These are phyloP conservation scores for Chaetura pelagica DNA, from an alignment of 2,113 vertebrate genomes.

Conservation along the genomic window DNA sequence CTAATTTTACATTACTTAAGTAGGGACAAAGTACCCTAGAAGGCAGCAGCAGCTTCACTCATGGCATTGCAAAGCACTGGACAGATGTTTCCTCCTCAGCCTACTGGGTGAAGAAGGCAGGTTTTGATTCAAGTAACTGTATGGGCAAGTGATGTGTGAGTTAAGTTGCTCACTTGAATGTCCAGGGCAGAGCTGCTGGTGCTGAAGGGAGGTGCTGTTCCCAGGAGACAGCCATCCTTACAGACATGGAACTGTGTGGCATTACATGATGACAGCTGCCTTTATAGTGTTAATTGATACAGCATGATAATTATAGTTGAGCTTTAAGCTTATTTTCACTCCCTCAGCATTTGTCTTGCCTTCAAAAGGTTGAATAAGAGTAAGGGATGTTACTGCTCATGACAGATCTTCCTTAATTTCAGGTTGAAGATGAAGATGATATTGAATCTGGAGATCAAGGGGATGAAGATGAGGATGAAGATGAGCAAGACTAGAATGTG, in stretches of 20 bases:
- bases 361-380: neutral
- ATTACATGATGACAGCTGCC: fast-evolving
- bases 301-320: neutral
- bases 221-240: neutral
- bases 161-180: too few relatives aligned
- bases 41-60: too few relatives aligned
- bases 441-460: conserved; percentile 79
- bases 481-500: conserved; percentile 61
- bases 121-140: too few relatives aligned
- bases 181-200: neutral
- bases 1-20: too few relatives aligned
- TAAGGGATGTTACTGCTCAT: neutral
- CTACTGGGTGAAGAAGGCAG: too few relatives aligned
- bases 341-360: neutral
- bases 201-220: neutral
- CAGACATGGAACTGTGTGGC: too few relatives aligned
- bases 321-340: neutral
- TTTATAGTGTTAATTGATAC: neutral
- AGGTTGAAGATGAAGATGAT: conserved; percentile 85
- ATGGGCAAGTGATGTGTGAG: too few relatives aligned
- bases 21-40: too few relatives aligned
- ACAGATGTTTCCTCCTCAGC: too few relatives aligned
- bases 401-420: neutral
- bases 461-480: conserved; percentile 76
- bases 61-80: too few relatives aligned